Base-by-base conservation (phyloP, 1,140 invertebrate genomes). In the Hypothenemus hampei region DNA sequence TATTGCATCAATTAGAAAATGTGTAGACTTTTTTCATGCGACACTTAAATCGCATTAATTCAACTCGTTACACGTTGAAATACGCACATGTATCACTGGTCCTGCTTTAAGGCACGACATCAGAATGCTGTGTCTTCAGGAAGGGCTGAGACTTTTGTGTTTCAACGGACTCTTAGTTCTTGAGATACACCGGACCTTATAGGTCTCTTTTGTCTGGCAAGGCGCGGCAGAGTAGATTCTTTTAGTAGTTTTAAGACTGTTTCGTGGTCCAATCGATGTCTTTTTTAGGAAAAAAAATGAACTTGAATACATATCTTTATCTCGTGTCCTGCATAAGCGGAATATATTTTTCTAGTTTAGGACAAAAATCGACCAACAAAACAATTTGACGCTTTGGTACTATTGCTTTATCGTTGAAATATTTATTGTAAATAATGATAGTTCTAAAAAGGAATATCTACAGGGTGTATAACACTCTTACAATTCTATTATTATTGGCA, bases 321-420 rank as follows among this genome's bases (percentile, higher is more conserved):
- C 39, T 53, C n/a, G n/a, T n/a, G n/a, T n/a, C n/a, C n/a, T n/a
- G n/a, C n/a, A 50, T 58, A 61, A 49, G 50, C 44, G 56, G 47
- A 60, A 60, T 63, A 66, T 64, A 66, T 64, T 66, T 63, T 66
- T 66, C 55, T 64, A 66, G 62, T 54, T 49, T 53, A 59, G 59
- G 57, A 31, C 44, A 50, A 50, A 49, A 23, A 58, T 43, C 53
- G 48, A 46, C 48, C 52, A 50, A 64, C 45, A 59, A 61, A 63
- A 62, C 59, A 65, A 65, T 68, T 68, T 68, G 66, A 62, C 59
- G 66, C 66, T 68, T 68, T 68, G 66, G 65, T 67, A 65, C 61
- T 66, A 68, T 64, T 62, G 66, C 66, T 68, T 68, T 68, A 68
- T 65, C n/a, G n/a, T n/a, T n/a, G n/a, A n/a, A n/a, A n/a, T n/a